Conservation (phyloP, 2,888 invertebrate species). For the Agriopis leucophaearia region DNA sequence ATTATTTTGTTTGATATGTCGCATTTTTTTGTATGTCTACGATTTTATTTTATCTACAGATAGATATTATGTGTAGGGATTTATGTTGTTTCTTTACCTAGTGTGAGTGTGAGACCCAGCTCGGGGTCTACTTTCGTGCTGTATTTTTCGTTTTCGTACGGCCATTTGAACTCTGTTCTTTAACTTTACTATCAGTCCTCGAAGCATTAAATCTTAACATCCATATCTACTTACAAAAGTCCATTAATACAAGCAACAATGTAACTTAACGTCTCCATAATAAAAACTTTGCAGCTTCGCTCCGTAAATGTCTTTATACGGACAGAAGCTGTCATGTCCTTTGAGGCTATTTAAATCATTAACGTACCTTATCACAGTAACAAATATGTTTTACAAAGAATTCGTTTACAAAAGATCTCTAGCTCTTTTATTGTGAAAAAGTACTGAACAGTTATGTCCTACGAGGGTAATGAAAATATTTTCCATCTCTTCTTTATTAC, state of each 20-base stretch:
- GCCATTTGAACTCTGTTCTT: background rate
- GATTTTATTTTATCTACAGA: too few species aligned
- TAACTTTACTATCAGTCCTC: background rate
- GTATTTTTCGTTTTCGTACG: too few species aligned
- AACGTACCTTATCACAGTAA: constrained; percentile 9
- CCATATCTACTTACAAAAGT: constrained; percentile 27
- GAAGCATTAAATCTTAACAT: constrained; percentile 13
- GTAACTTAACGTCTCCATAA: constrained; percentile 52
- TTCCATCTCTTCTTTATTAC: constrained; percentile 78
- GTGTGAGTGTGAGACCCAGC: too few species aligned
- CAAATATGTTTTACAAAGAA: background rate
- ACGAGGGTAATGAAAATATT: constrained; percentile 77
- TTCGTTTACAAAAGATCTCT: background rate
- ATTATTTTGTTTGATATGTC: too few species aligned
- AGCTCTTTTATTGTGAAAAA: constrained; percentile 11
- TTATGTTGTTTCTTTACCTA: too few species aligned
- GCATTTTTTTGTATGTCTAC: too few species aligned
- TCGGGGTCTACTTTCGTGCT: too few species aligned
- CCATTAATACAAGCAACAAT: constrained; percentile 41
- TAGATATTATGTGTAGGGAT: too few species aligned
- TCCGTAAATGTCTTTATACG: constrained; percentile 58
- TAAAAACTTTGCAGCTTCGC: constrained; percentile 62
- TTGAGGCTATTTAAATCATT: constrained; percentile 9
- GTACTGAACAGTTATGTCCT: constrained; percentile 51
- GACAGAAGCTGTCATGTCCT: constrained; percentile 61